A percentile compares a stretch with the other conserved stretches of the same genome.
These are phyloP conservation scores for Salarias fasciatus DNA, from an alignment of 2,797 vertebrate species.

Conservation along the genomic window DNA sequence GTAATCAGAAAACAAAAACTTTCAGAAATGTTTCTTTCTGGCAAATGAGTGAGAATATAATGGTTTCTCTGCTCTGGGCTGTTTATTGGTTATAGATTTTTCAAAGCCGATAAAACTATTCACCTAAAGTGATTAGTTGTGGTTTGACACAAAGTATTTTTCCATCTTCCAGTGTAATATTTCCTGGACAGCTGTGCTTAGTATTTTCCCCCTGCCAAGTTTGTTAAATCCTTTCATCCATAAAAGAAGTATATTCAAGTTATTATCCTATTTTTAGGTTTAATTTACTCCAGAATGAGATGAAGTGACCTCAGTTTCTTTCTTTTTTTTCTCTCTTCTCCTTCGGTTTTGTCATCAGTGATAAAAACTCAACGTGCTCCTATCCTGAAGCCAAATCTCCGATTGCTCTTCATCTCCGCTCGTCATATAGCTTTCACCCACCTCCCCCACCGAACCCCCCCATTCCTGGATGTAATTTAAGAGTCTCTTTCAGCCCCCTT, in stretches of 20 bases:
- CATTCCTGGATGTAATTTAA: conserved; percentile 80
- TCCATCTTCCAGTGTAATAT: conserved; percentile 8
- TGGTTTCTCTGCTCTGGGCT: conserved; percentile 11
- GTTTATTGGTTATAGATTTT: conserved; percentile 33
- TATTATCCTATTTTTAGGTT: too few relatives aligned
- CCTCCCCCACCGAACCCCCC: conserved; percentile 30
- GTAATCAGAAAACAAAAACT: conserved; percentile 9
- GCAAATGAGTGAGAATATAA: conserved; percentile 22
- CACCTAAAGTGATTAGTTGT: conserved; percentile 11
- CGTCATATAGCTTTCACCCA: conserved; percentile 42
- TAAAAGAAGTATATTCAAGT: conserved; percentile 8
- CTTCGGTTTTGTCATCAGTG: conserved; percentile 46
- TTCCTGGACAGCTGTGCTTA: conserved; percentile 13
- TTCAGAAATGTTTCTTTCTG: conserved; percentile 21
- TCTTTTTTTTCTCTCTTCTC: too few relatives aligned
- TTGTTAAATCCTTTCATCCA: conserved; percentile 9
- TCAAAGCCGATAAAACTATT: conserved; percentile 22
- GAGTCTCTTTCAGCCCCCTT: conserved; percentile 72
- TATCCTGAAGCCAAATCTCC: conserved; percentile 10
- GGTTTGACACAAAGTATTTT: conserved; percentile 24
- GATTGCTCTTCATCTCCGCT: conserved; percentile 14
- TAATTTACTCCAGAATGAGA: conserved; percentile 33
- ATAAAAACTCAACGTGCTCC: conserved; percentile 15
- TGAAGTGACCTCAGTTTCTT: conserved; percentile 20
- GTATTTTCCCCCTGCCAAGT: conserved; percentile 4